Percentiles rank a stretch among this genome's conserved stretches.
phyloP scores from a whole-genome alignment of 2,113 vertebrate genomes.

The Cricetomys ansorgei region DNA sequence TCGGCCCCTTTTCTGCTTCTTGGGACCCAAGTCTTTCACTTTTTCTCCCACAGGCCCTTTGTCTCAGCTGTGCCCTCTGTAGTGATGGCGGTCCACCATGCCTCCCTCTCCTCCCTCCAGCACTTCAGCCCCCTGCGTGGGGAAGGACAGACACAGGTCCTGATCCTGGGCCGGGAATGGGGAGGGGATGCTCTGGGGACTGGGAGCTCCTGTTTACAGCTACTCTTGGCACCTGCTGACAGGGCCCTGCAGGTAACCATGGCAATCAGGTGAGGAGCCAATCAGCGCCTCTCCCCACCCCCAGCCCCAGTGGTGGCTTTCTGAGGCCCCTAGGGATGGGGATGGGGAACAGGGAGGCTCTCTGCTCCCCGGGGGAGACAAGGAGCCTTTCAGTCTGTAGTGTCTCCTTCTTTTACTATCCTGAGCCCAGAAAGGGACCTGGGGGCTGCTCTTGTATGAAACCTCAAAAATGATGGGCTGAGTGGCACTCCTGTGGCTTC shows the following conservation, averaged over 20 bases:
- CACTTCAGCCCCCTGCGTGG: neutral
- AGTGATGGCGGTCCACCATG: neutral
- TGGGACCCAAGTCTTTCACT: neutral
- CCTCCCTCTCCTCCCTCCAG: neutral
- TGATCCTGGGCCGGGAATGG: neutral
- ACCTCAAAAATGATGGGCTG: neutral
- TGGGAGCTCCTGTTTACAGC: slow-evolving; percentile 66
- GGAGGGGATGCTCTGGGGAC: neutral
- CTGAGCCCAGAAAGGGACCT: neutral
- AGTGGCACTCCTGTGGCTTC: neutral
- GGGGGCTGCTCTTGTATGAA: neutral
- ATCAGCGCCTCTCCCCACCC: slow-evolving; percentile 64
- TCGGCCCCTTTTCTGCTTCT: neutral
- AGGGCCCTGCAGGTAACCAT: slow-evolving; percentile 76
- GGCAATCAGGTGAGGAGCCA: slow-evolving; percentile 75
- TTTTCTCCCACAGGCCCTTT: neutral
- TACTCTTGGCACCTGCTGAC: slow-evolving; percentile 74
- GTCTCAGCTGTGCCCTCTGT: neutral
- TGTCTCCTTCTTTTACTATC: neutral
- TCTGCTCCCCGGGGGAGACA: neutral
- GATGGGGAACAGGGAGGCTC: neutral
- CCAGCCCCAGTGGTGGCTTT: slow-evolving; percentile 50
- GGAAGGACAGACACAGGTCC: neutral
- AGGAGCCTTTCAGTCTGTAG: neutral
- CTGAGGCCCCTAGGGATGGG: neutral